phyloP scores from a whole-genome alignment of 2,113 vertebrate genomes.

The Lonchura striata region DNA sequence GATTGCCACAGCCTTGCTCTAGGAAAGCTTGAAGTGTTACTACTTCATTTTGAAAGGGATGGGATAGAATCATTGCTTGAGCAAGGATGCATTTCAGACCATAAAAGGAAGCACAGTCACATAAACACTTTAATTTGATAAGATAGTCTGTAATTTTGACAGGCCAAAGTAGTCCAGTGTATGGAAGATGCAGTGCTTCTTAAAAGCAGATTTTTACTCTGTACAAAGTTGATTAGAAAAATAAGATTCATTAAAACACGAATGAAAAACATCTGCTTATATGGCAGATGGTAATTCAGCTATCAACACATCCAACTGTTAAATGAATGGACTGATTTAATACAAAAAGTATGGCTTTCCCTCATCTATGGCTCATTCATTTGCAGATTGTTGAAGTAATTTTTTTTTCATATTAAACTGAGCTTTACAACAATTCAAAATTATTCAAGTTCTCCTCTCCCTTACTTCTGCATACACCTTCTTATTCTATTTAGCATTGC shows the following conservation, averaged over 20 bases:
- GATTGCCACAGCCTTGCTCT: neutral
- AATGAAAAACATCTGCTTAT: constrained; percentile 46
- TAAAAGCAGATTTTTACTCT: constrained; percentile 29
- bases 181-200: neutral
- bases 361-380: constrained; percentile 15
- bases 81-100: neutral
- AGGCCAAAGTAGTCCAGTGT: neutral
- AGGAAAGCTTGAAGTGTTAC: neutral
- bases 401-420: constrained; percentile 11
- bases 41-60: neutral
- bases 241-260: constrained; percentile 38
- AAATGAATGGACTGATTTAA: constrained; percentile 50
- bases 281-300: constrained; percentile 39
- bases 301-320: constrained; percentile 36
- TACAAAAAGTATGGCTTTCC: constrained; percentile 30
- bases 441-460: neutral
- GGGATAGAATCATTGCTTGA: neutral
- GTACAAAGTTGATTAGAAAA: constrained; percentile 52
- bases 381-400: constrained; percentile 10
- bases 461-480: constrained; percentile 18
- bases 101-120: neutral
- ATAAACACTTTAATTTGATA: constrained; percentile 46
- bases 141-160: constrained; percentile 19
- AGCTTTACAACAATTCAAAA: constrained; percentile 18
- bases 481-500: constrained; percentile 13